A percentile compares a stretch with the other conserved stretches of the same genome.
Evolutionary conservation across 1,140 invertebrate genomes (phyloP).

Genomic region (Cydia fagiglandana): DNA sequence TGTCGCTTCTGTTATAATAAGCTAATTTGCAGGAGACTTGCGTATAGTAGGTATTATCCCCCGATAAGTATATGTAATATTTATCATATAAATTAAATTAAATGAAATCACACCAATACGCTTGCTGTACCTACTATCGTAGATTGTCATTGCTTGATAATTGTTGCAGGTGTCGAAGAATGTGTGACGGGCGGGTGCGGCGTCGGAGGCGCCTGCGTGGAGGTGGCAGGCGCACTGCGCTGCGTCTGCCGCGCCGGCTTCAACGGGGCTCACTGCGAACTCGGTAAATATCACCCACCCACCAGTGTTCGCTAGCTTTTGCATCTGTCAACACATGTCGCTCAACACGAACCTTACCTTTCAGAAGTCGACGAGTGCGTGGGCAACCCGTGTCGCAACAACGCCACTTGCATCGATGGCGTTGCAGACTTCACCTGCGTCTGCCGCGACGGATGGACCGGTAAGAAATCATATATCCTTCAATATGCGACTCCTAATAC

Average conservation of each 20-base stretch:
- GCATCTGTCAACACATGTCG: constrained; percentile 78
- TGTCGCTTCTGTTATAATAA: too few species aligned
- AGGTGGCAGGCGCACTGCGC: constrained; percentile 16
- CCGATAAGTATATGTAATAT: too few species aligned
- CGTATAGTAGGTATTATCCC: too few species aligned
- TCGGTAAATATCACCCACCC: constrained; percentile 46
- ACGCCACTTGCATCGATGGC: constrained; percentile 89
- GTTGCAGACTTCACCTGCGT: constrained; percentile 89
- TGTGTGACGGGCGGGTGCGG: constrained; percentile 66
- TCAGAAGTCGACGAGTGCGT: constrained; percentile 90
- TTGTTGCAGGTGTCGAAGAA: constrained; percentile 77
- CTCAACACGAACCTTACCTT: constrained; percentile 17
- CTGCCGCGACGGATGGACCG: constrained; percentile 88
- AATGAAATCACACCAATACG: too few species aligned
- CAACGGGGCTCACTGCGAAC: constrained; percentile 32
- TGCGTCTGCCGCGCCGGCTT: constrained; percentile 35
- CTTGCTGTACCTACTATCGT: too few species aligned
- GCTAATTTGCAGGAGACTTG: too few species aligned
- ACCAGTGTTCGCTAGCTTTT: not conserved
- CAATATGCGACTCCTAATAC: not conserved
- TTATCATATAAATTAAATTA: too few species aligned
- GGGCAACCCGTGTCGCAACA: constrained; percentile 90
- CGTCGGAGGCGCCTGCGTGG: constrained; percentile 27
- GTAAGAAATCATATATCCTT: constrained; percentile 58
- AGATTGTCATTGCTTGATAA: constrained; percentile 35